Percentiles rank a stretch among this genome's conserved stretches.
Evolutionary conservation across 1,140 invertebrate genomes (phyloP).

Genomic region (Bombus superbus): DNA sequence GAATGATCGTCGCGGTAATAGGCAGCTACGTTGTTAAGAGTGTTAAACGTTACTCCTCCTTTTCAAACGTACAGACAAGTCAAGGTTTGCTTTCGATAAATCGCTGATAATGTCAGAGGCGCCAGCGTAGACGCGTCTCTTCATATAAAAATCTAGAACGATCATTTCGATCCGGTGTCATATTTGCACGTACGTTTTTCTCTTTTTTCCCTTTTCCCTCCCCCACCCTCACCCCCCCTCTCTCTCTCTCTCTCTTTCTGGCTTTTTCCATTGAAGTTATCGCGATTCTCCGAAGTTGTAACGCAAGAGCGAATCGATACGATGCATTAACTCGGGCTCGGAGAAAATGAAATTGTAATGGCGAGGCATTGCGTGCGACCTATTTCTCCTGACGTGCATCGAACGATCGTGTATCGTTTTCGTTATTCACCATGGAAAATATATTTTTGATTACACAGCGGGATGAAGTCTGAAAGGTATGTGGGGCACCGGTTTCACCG

Average conservation of each 20-base stretch:
- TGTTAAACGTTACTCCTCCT: constrained; percentile 17
- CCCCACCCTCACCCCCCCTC: no score
- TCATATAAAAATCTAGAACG: neutral
- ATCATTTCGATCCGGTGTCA: neutral
- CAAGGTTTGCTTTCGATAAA: constrained; percentile 11
- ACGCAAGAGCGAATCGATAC: constrained; percentile 42
- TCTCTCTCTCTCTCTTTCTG: no score
- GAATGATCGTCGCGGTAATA: constrained; percentile 35
- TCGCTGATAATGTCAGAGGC: neutral
- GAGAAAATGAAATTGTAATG: constrained; percentile 43
- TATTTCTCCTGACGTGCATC: constrained; percentile 20
- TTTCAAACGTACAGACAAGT: constrained; percentile 31
- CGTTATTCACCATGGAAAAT: neutral
- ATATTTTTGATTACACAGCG: constrained; percentile 16
- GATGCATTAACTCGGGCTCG: constrained; percentile 30
- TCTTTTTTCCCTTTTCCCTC: no score
- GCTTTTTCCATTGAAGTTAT: neutral
- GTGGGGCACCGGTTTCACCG: neutral
- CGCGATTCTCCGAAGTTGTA: neutral
- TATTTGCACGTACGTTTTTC: neutral
- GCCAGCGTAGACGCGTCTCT: neutral
- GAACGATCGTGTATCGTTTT: constrained; percentile 10
- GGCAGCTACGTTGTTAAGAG: constrained; percentile 53
- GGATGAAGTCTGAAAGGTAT: neutral
- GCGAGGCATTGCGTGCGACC: constrained; percentile 21